Evolutionary conservation across 2,113 vertebrate species (phyloP), one percentile per base, ranked within the genome.

Genomic region (Oryzias melastigma): DNA sequence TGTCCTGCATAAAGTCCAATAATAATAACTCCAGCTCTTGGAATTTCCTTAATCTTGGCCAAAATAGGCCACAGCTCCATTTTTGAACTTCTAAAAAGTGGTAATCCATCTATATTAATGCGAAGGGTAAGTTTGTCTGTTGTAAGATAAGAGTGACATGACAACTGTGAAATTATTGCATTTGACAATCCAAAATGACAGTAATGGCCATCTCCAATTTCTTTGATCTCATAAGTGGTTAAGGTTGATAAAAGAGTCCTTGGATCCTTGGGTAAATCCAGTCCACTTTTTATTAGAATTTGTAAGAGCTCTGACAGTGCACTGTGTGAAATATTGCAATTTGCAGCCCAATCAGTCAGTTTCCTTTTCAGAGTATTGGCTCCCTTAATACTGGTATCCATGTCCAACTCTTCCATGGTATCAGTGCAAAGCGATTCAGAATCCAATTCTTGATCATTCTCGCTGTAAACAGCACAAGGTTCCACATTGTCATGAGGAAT

Each of bases 1-100:
- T 5, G 22, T 15, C 24, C 50, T 29, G 50, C 50, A 29, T 52
- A 52, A 7, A 52, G 24, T 27, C 50, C 50, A 52, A 52, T 29
- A 19, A 52, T 52, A n/a, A 52, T 27, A 29, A 52, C 24, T 27
- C 17, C 8, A 27, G 24, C 25, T 24, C 24, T 52, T 16, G 50
- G 15, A 52, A 52, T 15, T 52, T 29, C 50, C 17, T 52, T 52
- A 5, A 52, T 52, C 24, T 17, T 52, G 16, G 50, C 24, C 50
- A 52, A 29, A 52, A 52, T 52, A 29, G 24, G 50, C 24, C 24
- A 52, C 8, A 52, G 17, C 50, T 52, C 50, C 22, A 52, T 52
- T 52, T 17, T 52, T 15, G 50, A 27, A 14, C 22, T 25, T 27
- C 50, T 48, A 19, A 48, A 48, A 14, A 44, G 43, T 17, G 43